Evolutionary conservation across 2,113 vertebrate species (phyloP), one percentile per base, ranked within the genome.

Genomic region (Oryzias celebensis): DNA sequence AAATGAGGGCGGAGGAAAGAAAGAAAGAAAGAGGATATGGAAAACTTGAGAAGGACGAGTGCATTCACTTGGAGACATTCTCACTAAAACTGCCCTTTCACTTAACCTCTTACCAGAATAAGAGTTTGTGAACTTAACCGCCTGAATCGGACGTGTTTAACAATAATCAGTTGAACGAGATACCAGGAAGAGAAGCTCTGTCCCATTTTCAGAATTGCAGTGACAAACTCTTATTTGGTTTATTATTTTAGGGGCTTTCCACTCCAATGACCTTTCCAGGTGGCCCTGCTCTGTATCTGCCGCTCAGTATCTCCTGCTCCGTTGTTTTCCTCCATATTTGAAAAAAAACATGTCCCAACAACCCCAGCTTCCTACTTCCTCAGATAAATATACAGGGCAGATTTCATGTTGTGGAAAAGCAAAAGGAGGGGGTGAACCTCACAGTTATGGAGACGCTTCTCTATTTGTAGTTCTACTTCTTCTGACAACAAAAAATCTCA

Each of bases 241-340:
- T 90, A 79, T 90, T 88, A 62, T 87, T 65, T 58, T 52, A 77
- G 20, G 83, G 80, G 74, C 20, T 89, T 90, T 82, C 87, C 85
- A 71, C 73, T 69, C 63, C 65, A 81, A 84, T 67, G 82, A 81
- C 83, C 83, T 81, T 80, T 81, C 62, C 89, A 92, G 89, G 87
- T 90, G 91, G 84, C 84, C 52, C 49, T 12, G 58, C 68, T 77
- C 67, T 83, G 52, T 73, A 65, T 81, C 77, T 65, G 56, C 36
- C 36, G 44, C 68, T 77, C 67, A 82, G 52, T 73, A 65, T 81
- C 77, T 65, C 58, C 36, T 28, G 44, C 36, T 56, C 68, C 60
- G 84, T 81, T 89, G 85, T 88, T 82, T 83, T 80, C 55, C 62
- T 70, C 51, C 73, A 52, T 66, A 64, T 72, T 75, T 74, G 69